Conservation (phyloP, 1,140 invertebrate species). For the Drosophila pandora region DNA sequence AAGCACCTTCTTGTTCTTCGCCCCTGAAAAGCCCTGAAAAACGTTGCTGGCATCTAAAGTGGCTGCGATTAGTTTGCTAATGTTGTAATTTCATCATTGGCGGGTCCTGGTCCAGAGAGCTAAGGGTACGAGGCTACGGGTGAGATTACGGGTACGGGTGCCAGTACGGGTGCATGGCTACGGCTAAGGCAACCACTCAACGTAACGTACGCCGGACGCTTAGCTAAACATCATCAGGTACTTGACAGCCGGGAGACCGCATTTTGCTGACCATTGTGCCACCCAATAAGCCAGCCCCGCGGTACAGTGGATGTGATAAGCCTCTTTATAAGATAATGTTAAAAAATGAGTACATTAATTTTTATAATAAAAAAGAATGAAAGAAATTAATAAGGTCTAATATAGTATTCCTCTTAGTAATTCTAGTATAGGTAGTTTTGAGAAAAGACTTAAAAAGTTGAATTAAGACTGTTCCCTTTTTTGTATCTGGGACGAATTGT, state of each 20-base stretch:
- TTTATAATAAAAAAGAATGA: no score
- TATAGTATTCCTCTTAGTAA: no score
- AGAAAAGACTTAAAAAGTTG: no score
- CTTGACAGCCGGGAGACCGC: slow-evolving; percentile 70
- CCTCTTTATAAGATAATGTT: no score
- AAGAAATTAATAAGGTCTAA: no score
- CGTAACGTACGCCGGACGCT: slow-evolving; percentile 48
- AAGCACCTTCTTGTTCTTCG: slow-evolving; percentile 9
- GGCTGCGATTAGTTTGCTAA: slow-evolving; percentile 82
- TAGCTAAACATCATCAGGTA: slow-evolving; percentile 80
- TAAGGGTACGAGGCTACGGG: neutral
- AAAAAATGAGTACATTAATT: no score
- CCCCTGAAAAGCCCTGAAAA: slow-evolving; percentile 16
- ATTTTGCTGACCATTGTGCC: slow-evolving; percentile 55
- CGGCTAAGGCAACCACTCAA: slow-evolving; percentile 37
- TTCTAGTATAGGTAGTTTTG: no score
- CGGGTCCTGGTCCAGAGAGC: slow-evolving; percentile 1
- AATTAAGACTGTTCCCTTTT: no score
- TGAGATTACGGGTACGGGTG: slow-evolving; percentile 14
- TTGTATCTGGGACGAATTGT: no score
- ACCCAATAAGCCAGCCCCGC: slow-evolving; percentile 8
- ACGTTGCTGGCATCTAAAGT: slow-evolving; percentile 77
- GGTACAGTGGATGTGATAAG: slow-evolving; percentile 18
- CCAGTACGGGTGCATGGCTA: neutral
- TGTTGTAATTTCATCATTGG: slow-evolving; percentile 81